Evolutionary conservation across 2,113 vertebrate species (phyloP), one percentile per base, ranked within the genome.

Genomic region (Notarius quadriscutis): DNA sequence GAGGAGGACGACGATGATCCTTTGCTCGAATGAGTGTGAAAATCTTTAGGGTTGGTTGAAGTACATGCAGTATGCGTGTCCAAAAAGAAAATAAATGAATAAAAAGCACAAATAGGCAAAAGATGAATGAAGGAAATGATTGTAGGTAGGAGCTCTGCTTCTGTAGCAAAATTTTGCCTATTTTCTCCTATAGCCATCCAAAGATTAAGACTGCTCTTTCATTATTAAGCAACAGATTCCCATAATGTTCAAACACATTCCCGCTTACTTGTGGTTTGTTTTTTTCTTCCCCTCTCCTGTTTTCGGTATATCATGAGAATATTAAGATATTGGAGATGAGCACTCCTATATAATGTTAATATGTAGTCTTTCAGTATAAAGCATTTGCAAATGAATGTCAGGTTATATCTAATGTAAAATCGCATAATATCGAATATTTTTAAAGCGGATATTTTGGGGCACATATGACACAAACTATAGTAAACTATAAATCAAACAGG

Each of bases 1-100:
- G 95, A 95, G 0, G 96, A 97, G 0, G 96, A 97, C 0, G 96
- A 96, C 0, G 96, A 96, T 1, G 95, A 97, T 20, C 96, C 96
- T 58, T 92, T 99, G 91, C 93, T 97, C 55, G 96, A 92, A 12
- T 98, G 92, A 90, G 8, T 10, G 5, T 6, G 2, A 55, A 9
- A 14, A 11, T 57, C 9, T 80, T 50, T 48, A 17, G 69, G 34
- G 6, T 83, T 78, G 50, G 22, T 79, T 72, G 7, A 72, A 72
- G 30, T 57, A 18, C 57, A 48, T 62, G 41, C 18, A 41, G n/a
- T 20, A 63, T 53, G 48, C n/a, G 57, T 80, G 10, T 20, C 17
- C 30, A 17, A 79, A 55, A 63, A 84, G 25, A 25, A 65, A 69
- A 30, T 11, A 58, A 50, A 57, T 14, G 27, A 15, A 72, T 34